Evolutionary conservation across 1,140 invertebrate species (phyloP).

Genomic region (Polypedilum pembai): DNA sequence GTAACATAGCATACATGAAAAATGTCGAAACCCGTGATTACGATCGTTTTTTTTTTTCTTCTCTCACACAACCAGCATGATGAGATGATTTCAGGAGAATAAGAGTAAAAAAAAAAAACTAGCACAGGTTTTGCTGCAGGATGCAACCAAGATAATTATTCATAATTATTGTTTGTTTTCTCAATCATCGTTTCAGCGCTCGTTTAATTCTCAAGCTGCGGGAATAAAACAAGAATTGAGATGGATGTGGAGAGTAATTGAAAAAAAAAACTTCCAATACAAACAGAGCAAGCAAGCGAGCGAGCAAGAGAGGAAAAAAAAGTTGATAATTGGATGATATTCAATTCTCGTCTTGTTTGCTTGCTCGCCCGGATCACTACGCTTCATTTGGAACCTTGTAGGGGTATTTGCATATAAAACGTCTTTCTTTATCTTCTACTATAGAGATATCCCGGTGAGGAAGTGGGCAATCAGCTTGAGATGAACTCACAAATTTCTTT

Average conservation of each 20-base stretch:
- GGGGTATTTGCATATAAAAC: constrained; percentile 8
- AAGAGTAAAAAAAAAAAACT: background rate
- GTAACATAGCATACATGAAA: background rate
- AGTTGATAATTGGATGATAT: constrained; percentile 20
- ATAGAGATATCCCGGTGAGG: too few relatives aligned
- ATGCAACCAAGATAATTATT: constrained; percentile 15
- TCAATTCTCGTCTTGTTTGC: constrained; percentile 16
- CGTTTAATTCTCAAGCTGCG: constrained; percentile 32
- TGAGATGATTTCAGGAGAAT: background rate
- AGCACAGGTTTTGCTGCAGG: constrained; percentile 10
- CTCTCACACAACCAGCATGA: background rate
- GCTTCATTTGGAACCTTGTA: constrained; percentile 8
- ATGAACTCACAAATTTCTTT: too few relatives aligned
- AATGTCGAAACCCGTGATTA: background rate
- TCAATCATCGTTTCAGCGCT: constrained; percentile 22
- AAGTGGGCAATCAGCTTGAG: too few relatives aligned
- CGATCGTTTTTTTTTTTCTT: background rate
- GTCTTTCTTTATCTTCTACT: background rate
- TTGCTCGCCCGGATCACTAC: background rate
- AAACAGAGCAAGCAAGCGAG: constrained; percentile 20
- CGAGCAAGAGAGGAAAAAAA: constrained; percentile 4
- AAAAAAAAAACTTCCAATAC: constrained; percentile 24
- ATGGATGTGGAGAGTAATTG: constrained; percentile 34
- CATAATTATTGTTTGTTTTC: constrained; percentile 27
- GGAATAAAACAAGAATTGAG: constrained; percentile 39